Conservation (phyloP, 1,140 invertebrate genomes). For the Asobara japonica region DNA sequence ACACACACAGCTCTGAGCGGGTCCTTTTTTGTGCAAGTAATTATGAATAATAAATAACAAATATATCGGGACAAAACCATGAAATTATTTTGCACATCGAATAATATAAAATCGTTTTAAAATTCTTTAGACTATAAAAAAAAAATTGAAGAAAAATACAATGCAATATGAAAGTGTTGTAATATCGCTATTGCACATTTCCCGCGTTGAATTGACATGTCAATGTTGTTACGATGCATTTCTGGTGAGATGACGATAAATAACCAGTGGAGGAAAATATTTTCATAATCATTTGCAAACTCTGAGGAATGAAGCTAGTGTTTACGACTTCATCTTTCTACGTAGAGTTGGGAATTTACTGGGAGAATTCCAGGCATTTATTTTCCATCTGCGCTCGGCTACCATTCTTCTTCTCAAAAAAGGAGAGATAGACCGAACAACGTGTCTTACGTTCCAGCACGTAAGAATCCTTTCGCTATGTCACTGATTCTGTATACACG, state of each 20-base stretch:
- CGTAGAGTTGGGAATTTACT: background rate
- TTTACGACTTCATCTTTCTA: background rate
- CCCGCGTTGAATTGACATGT: background rate
- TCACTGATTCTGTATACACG: background rate
- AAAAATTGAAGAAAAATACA: background rate
- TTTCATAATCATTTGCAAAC: background rate
- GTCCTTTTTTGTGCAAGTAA: no score
- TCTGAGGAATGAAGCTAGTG: background rate
- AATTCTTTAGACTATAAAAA: background rate
- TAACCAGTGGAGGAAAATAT: background rate
- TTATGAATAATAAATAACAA: no score
- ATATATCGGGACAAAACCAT: no score
- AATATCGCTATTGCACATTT: background rate
- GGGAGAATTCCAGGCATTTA: background rate
- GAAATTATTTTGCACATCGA: no score
- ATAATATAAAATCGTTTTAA: no score
- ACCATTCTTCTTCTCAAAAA: background rate
- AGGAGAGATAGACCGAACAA: conserved; percentile 12
- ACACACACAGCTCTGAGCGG: no score
- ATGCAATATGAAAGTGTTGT: background rate
- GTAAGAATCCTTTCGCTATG: conserved; percentile 26
- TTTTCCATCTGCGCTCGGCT: background rate
- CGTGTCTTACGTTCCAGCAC: conserved; percentile 35
- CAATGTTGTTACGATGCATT: background rate
- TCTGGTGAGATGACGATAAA: background rate